phyloP scores from a whole-genome alignment of 2,797 vertebrate species.

The Muraenolepis orangiensis region DNA sequence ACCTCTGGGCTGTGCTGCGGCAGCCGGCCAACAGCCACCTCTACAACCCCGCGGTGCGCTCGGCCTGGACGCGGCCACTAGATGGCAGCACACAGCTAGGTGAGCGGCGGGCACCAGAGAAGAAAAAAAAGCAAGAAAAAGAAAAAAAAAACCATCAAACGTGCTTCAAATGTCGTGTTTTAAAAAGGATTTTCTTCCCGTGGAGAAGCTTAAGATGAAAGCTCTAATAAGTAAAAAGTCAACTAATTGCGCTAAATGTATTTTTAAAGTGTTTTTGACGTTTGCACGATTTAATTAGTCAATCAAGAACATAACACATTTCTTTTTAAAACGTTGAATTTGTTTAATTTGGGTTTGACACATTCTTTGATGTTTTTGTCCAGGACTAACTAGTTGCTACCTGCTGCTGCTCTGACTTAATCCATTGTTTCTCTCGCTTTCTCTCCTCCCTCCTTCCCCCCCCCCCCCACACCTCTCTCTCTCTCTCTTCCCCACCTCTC shows the following conservation, averaged over 20 bases:
- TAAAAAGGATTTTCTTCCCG: background rate
- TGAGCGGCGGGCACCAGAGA: too few relatives aligned
- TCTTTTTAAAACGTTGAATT: background rate
- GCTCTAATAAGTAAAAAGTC: background rate
- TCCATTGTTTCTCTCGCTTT: background rate
- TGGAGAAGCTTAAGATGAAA: background rate
- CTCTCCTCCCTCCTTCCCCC: too few relatives aligned
- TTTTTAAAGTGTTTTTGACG: background rate
- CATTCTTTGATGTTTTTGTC: background rate
- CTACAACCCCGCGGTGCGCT: slow-evolving; percentile 84
- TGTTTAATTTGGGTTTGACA: background rate
- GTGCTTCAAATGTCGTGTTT: background rate
- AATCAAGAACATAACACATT: background rate
- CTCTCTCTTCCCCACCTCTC: too few relatives aligned
- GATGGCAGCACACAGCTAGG: slow-evolving; percentile 88
- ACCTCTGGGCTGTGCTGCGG: slow-evolving; percentile 83
- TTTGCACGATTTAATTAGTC: background rate
- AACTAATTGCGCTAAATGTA: background rate
- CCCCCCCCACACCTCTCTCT: too few relatives aligned
- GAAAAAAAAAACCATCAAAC: background rate
- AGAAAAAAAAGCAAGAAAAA: too few relatives aligned
- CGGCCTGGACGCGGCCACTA: slow-evolving; percentile 83
- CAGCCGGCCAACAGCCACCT: slow-evolving; percentile 83
- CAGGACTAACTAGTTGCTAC: background rate
- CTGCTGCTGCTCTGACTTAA: background rate